Base-by-base conservation (phyloP, 1,140 invertebrate species). In the Pseudomyrmex cubaensis region DNA sequence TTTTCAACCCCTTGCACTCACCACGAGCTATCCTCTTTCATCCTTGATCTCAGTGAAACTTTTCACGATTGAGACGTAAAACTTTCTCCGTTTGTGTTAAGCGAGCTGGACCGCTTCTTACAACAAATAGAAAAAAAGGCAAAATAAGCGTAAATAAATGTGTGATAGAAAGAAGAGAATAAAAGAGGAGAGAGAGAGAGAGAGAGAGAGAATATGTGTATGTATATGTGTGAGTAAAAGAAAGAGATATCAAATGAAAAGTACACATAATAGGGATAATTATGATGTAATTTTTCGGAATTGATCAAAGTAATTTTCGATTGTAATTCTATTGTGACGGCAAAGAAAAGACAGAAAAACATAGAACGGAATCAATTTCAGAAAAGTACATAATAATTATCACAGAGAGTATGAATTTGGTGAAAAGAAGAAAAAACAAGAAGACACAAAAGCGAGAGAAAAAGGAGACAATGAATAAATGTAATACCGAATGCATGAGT, bases 51-150 rank as follows among this genome's bases (percentile, higher is more conserved):
- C 88, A 89, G 74, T 90, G 82, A 92, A 90, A 90, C 90, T 88
- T 91, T 85, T 89, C 63, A 70, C 61, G 72, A 72, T 77, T 75
- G 88, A 90, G 74, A 91, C 84, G 89, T 73, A 59, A 13, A 59
- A 70, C 25, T 78, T 62, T 88, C 52, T 88, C 73, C 52, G 67
- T 87, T 88, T 91, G 89, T 89, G 87, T 93, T 92, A 90, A 87
- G 92, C 89, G 90, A 89, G 75, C 62, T 66, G 59, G 61, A 87
- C 25, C 62, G 73, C 69, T 77, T 92, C 89, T 89, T 52, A 84
- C 85, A 88, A 67, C 80, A 86, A 52, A 78, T 61, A 57, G 15
- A 48, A 64, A n/a, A 20, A 50, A 35, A 62, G 1, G 20, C 20
- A 80, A 20, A 72, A 13, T 80, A 57, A 70, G 10, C 20, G 20